phyloP scores from a whole-genome alignment of 2,888 invertebrate species.

The Crematogaster levior region DNA sequence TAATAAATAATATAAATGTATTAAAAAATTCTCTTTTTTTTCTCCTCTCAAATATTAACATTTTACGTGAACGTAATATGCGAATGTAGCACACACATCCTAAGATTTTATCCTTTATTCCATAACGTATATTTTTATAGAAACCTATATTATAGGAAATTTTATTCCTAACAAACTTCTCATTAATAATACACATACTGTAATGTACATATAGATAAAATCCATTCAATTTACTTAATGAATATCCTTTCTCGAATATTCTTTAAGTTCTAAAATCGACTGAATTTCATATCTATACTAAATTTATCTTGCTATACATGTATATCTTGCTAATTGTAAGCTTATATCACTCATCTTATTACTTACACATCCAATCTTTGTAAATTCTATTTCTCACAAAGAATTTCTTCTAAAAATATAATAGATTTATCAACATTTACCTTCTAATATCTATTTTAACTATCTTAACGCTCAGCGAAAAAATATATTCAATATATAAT shows the following conservation, averaged over 20 bases:
- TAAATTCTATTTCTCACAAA: background rate
- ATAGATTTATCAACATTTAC: slow-evolving; percentile 2
- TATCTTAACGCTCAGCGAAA: slow-evolving; percentile 16
- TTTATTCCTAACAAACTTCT: background rate
- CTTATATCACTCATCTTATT: slow-evolving; percentile 11
- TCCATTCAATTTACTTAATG: background rate
- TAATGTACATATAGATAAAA: background rate
- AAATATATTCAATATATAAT: slow-evolving; percentile 54
- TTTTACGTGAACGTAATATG: too few relatives aligned
- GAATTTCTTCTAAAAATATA: slow-evolving; percentile 2
- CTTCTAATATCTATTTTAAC: slow-evolving; percentile 8
- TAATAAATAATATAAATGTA: too few relatives aligned
- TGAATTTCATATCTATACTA: background rate
- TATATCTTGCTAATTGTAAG: background rate
- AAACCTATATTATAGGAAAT: background rate
- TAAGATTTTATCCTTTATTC: background rate
- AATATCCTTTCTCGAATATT: background rate
- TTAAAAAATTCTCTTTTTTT: too few relatives aligned
- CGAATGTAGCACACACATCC: background rate
- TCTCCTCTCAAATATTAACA: too few relatives aligned
- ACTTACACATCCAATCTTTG: background rate
- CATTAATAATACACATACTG: slow-evolving; percentile 3
- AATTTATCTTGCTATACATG: background rate
- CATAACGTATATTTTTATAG: background rate
- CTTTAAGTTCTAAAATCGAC: background rate